These are phyloP conservation scores for Patiria miniata DNA, from an alignment of 35 echinoderm and acorn worm species.

Conservation along the genomic window DNA sequence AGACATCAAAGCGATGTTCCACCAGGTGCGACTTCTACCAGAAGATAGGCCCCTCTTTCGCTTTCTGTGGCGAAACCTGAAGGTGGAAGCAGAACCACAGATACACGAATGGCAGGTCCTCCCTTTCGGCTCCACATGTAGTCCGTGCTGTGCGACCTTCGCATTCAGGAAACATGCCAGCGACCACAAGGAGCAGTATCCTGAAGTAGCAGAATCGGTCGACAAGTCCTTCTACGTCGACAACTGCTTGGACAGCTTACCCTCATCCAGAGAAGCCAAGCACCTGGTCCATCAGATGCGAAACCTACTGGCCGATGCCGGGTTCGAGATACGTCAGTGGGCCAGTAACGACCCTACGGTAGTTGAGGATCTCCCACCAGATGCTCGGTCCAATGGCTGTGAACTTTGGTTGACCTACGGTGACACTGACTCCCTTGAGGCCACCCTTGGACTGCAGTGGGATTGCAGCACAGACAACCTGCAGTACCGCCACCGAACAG, in stretches of 20 bases:
- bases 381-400: not conserved
- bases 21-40: slow-evolving; percentile 26
- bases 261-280: slow-evolving; percentile 3
- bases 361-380: slow-evolving; percentile 32
- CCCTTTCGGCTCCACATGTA: slow-evolving; percentile 54
- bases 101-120: slow-evolving; percentile 54
- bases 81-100: not conserved
- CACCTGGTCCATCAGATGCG: slow-evolving; percentile 7
- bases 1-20: slow-evolving; percentile 60
- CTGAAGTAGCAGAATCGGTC: slow-evolving; percentile 9
- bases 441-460: slow-evolving; percentile 44
- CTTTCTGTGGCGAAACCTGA: slow-evolving; percentile 55
- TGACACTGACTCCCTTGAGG: slow-evolving; percentile 27
- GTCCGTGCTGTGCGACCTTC: slow-evolving; percentile 44
- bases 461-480: slow-evolving; percentile 22
- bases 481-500: not conserved
- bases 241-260: slow-evolving; percentile 52
- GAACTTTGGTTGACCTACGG: slow-evolving; percentile 22
- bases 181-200: slow-evolving; percentile 10
- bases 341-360: slow-evolving; percentile 36
- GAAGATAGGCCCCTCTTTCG: slow-evolving; percentile 33
- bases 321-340: slow-evolving; percentile 35
- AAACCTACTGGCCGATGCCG: slow-evolving; percentile 20
- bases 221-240: slow-evolving; percentile 63
- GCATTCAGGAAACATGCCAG: slow-evolving; percentile 43